Evolutionary conservation across 2,888 invertebrate species (phyloP), one percentile per base, ranked within the genome.

Genomic region (Apamea epomidion): DNA sequence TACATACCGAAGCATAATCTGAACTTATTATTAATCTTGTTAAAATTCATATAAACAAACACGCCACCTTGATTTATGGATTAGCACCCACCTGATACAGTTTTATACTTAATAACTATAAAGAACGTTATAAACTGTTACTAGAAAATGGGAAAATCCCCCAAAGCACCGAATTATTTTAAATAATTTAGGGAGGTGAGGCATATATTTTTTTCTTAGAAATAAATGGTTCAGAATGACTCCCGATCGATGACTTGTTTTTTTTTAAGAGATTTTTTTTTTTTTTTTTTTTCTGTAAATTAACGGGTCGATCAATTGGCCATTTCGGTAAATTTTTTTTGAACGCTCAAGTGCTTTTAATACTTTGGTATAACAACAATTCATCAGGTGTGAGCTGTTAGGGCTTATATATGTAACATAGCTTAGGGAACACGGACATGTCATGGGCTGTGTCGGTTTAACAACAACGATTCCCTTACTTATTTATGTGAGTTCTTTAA

Each of bases 41-140:
- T 65, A 58, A 45, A 32, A 82, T 81, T 74, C 12, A 81, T 54
- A 65, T 45, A 71, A 64, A 81, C 45, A 37, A 70, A 42, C 48
- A 54, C 51, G 25, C 25, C 12, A 16, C 8, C 14, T 48, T 74
- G 25, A 80, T 74, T 60, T 16, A 73, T 58, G 21, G 29, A 81
- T 25, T 67, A 37, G 14, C 73, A 60, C 4, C 37, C 37, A 60
- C 37, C 32, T 72, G 25, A 58, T 65, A 58, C 45, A 72, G 48
- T 72, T 71, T 73, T 58, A 64, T 37, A 42, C 6, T 7, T 42
- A 51, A 54, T 42, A 42, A 48, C 4, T 68, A 12, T 12, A 32
- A 29, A 45, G 0, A 74, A 48, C 16, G 16, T 48, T 74, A 32
- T 7, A 32, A 32, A 68, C 12, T 32, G 18, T n/a, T 68, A 32